Percentiles rank a stretch among this genome's conserved stretches.
These are phyloP conservation scores for Apamea anceps DNA, from an alignment of 2,888 invertebrate genomes.

Conservation along the genomic window DNA sequence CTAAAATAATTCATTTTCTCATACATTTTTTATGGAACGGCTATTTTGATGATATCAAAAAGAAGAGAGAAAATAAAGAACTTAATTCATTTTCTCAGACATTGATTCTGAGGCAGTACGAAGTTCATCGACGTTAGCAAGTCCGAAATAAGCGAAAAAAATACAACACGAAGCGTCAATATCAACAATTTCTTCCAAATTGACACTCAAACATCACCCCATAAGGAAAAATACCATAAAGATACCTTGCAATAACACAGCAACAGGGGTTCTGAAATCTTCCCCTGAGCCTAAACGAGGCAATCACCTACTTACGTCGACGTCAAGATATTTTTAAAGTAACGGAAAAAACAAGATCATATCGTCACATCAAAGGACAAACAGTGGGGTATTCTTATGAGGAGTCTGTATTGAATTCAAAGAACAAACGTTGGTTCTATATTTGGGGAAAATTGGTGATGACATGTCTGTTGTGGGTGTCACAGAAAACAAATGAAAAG, in stretches of 20 bases:
- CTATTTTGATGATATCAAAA: too few species aligned
- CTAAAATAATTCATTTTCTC: too few species aligned
- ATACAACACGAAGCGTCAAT: not conserved
- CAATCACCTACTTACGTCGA: slow-evolving; percentile 55
- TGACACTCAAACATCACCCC: not conserved
- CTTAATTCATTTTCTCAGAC: too few species aligned
- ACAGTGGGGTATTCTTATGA: not conserved
- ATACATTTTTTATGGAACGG: too few species aligned
- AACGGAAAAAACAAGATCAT: slow-evolving; percentile 66
- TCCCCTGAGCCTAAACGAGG: slow-evolving; percentile 37
- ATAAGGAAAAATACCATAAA: slow-evolving; percentile 17
- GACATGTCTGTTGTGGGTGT: slow-evolving; percentile 2
- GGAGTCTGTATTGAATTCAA: slow-evolving; percentile 22
- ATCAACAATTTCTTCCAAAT: not conserved
- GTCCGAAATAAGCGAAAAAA: not conserved
- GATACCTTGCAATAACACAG: slow-evolving; percentile 24
- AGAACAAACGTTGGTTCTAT: slow-evolving; percentile 13
- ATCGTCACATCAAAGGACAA: slow-evolving; percentile 59
- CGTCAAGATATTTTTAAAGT: slow-evolving; percentile 52
- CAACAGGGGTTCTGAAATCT: slow-evolving; percentile 16
- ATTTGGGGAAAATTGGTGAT: slow-evolving; percentile 19
- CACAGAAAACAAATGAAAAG: not conserved
- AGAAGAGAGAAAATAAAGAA: too few species aligned
- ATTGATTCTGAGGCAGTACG: not conserved
- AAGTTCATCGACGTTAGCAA: not conserved